phyloP scores from a whole-genome alignment of 1,140 invertebrate species.

The Danaus plexippus region DNA sequence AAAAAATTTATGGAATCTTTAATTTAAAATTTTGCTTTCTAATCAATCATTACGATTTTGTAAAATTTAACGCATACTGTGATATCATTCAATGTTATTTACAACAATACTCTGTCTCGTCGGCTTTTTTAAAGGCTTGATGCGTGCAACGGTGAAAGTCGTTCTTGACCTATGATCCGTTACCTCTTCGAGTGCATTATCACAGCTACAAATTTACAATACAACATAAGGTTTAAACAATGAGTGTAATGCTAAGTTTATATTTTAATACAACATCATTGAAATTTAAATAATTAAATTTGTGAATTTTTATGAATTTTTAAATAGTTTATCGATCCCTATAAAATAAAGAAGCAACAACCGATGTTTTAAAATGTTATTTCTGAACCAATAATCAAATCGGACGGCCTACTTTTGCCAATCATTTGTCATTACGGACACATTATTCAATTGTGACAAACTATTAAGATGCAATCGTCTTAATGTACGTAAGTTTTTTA shows the following conservation, averaged over 20 bases:
- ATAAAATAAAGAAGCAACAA: too few relatives aligned
- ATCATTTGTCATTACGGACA: conserved; percentile 31
- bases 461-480: conserved; percentile 33
- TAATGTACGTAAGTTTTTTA: conserved; percentile 24
- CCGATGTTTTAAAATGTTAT: conserved; percentile 1
- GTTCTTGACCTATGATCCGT: conserved; percentile 20
- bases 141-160: conserved; percentile 19
- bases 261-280: neutral
- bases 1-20: too few relatives aligned
- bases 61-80: too few relatives aligned
- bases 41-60: too few relatives aligned
- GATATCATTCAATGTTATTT: too few relatives aligned
- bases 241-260: too few relatives aligned
- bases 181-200: conserved; percentile 4
- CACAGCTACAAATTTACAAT: too few relatives aligned
- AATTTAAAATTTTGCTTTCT: too few relatives aligned
- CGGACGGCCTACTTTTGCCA: conserved; percentile 28
- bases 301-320: neutral
- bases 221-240: too few relatives aligned
- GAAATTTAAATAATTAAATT: neutral
- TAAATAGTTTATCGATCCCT: too few relatives aligned
- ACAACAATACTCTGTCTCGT: too few relatives aligned
- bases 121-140: neutral
- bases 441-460: conserved; percentile 38
- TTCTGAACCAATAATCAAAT: conserved; percentile 16